phyloP scores from a whole-genome alignment of 2,797 vertebrate genomes.

The Anableps anableps region DNA sequence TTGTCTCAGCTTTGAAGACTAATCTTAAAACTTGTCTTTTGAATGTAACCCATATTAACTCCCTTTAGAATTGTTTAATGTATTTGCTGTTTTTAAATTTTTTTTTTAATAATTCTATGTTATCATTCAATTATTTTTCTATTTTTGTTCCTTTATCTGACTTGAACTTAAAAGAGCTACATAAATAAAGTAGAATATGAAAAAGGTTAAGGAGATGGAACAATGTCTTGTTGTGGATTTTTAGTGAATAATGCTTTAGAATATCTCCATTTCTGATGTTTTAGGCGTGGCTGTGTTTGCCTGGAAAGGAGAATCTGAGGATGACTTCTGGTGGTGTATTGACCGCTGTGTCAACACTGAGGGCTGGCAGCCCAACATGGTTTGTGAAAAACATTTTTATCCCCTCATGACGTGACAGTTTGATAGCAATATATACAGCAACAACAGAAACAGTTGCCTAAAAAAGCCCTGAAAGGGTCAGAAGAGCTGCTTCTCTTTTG shows the following conservation, averaged over 20 bases:
- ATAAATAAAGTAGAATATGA: background rate
- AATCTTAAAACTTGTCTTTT: background rate
- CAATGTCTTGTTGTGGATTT: background rate
- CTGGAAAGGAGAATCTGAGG: slow-evolving; percentile 96
- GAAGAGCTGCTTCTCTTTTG: background rate
- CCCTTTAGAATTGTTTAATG: background rate
- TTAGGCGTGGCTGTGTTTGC: slow-evolving; percentile 93
- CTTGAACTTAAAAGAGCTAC: background rate
- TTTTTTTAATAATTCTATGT: background rate
- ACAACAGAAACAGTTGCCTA: background rate
- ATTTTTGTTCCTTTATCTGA: background rate
- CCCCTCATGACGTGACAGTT: background rate
- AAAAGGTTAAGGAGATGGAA: background rate
- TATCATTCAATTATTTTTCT: background rate
- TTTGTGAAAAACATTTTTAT: slow-evolving; percentile 48
- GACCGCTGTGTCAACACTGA: slow-evolving; percentile 91
- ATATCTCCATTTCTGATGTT: slow-evolving; percentile 41
- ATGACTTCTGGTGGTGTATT: slow-evolving; percentile 98
- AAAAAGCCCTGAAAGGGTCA: background rate
- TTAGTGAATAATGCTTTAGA: background rate
- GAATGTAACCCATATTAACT: background rate
- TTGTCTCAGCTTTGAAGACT: background rate
- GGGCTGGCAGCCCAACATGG: slow-evolving; percentile 96
- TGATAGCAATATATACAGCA: slow-evolving; percentile 1
- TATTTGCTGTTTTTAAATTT: background rate